These are phyloP conservation scores for Silvanus unidentatus DNA, from an alignment of 2,888 invertebrate species.

Conservation along the genomic window DNA sequence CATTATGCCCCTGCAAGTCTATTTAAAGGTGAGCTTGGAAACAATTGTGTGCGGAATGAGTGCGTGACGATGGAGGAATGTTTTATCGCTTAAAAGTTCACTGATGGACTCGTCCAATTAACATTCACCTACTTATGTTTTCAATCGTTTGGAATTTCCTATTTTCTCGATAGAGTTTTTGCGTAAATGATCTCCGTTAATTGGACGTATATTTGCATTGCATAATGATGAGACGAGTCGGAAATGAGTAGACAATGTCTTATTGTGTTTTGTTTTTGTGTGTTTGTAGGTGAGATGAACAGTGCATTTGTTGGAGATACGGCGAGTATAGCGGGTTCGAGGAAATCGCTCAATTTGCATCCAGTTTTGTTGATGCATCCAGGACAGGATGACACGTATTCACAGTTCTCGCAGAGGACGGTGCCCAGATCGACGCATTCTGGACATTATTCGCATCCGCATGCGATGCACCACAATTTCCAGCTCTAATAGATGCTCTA, in stretches of 20 bases:
- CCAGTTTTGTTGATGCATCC: conserved; percentile 78
- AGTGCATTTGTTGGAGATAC: conserved; percentile 82
- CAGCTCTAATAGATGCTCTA: conserved; percentile 51
- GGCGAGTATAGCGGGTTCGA: conserved; percentile 73
- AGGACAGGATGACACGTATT: conserved; percentile 66
- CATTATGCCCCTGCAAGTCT: conserved; percentile 60
- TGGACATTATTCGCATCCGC: conserved; percentile 43
- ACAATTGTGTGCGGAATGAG: not conserved
- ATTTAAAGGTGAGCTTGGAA: conserved; percentile 38
- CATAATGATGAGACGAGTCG: no score
- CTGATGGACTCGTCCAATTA: not conserved
- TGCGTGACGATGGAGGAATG: not conserved
- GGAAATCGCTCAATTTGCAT: conserved; percentile 80
- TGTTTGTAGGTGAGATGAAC: conserved; percentile 74
- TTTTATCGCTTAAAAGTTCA: not conserved
- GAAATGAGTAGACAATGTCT: no score
- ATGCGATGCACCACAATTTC: conserved; percentile 52
- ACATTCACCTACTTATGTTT: not conserved
- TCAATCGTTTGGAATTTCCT: not conserved
- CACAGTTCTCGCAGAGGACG: conserved; percentile 72
- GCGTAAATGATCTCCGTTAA: no score
- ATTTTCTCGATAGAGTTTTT: no score
- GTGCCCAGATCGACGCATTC: conserved; percentile 43
- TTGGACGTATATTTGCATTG: no score
- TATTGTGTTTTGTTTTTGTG: conserved; percentile 11